Conservation (phyloP, 2,888 invertebrate species). For the Branchellion lobata region DNA sequence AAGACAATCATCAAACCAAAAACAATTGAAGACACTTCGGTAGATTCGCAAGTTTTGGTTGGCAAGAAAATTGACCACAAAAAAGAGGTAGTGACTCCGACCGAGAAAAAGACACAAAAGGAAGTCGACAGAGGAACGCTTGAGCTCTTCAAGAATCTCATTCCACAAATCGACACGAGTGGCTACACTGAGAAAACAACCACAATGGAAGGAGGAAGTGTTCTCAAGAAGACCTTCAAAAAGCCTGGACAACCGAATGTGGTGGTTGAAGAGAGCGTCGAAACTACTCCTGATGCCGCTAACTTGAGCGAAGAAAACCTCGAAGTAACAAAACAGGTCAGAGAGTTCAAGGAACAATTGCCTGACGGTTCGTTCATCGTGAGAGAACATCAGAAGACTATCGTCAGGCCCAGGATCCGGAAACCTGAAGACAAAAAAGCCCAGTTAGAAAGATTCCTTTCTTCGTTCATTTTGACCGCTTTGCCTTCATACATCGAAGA, state of each 20-base stretch:
- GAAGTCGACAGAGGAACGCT: neutral
- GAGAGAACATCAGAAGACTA: neutral
- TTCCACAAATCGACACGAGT: neutral
- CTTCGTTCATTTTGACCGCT: conserved; percentile 2
- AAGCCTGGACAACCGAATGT: conserved; percentile 8
- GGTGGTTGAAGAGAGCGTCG: conserved; percentile 5
- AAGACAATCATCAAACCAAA: conserved; percentile 27
- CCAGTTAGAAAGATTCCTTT: conserved; percentile 1
- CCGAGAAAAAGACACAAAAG: neutral
- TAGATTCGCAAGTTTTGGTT: neutral
- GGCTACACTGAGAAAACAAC: neutral
- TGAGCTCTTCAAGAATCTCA: neutral
- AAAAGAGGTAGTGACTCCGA: neutral
- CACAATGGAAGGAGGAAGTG: neutral
- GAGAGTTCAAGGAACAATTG: conserved; percentile 8
- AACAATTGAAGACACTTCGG: neutral
- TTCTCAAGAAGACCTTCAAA: neutral
- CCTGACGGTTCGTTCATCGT: neutral
- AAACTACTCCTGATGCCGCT: neutral
- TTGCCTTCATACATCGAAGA: conserved; percentile 33
- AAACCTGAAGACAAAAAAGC: conserved; percentile 14
- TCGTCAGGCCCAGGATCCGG: neutral
- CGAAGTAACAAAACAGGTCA: conserved; percentile 1
- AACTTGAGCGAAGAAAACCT: neutral
- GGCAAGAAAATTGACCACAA: neutral